phyloP scores from a whole-genome alignment of 2,888 invertebrate genomes.

The Cancer borealis region DNA sequence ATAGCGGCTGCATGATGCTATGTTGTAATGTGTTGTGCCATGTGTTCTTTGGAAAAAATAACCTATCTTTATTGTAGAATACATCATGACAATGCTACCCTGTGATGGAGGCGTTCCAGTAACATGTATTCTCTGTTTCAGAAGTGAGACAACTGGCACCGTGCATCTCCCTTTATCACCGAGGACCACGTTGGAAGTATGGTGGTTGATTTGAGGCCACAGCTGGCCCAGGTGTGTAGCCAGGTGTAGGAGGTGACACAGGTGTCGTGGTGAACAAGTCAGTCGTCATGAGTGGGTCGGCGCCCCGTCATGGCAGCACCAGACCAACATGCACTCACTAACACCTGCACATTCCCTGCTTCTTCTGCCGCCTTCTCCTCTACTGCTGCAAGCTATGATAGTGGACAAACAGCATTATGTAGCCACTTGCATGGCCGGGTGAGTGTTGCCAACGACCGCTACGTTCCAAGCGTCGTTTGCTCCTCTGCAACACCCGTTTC shows the following conservation, averaged over 20 bases:
- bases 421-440: conserved; percentile 10
- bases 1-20: not conserved
- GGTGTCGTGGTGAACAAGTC: conserved; percentile 45
- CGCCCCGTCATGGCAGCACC: conserved; percentile 65
- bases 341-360: conserved; percentile 36
- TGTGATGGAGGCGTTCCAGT: not conserved
- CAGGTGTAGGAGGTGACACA: conserved; percentile 59
- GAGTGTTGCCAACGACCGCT: not conserved
- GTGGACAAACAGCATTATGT: not conserved
- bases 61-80: not conserved
- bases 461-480: not conserved
- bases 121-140: conserved; percentile 61
- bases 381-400: not conserved
- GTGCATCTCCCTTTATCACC: conserved; percentile 59
- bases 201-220: conserved; percentile 25
- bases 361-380: conserved; percentile 4
- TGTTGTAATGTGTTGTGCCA: not conserved
- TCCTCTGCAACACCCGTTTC: not conserved
- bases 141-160: conserved; percentile 59
- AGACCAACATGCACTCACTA: conserved; percentile 66
- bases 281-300: conserved; percentile 65
- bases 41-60: not conserved
- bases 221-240: conserved; percentile 58
- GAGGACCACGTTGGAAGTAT: conserved; percentile 60
- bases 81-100: not conserved